Conservation (phyloP, 2,797 vertebrate genomes). For the Hypotaenidia philippensis region DNA sequence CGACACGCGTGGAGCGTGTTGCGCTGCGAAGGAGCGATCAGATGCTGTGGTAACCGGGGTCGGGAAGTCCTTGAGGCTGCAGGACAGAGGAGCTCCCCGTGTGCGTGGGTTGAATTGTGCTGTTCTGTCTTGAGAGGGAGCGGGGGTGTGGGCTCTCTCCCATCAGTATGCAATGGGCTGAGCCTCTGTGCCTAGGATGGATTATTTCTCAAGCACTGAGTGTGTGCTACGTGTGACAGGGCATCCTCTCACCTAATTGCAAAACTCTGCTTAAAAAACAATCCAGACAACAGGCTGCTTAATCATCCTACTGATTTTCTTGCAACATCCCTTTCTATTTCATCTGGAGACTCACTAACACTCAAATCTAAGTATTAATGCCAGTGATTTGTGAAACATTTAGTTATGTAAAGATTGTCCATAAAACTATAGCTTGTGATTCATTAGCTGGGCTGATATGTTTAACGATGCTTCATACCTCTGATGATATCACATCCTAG, state of each 20-base stretch:
- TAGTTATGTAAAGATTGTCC: neutral
- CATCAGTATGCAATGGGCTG: neutral
- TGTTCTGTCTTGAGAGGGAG: neutral
- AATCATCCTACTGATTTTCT: constrained; percentile 22
- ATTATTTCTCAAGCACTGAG: neutral
- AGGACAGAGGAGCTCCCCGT: neutral
- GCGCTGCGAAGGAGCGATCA: neutral
- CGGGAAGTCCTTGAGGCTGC: neutral
- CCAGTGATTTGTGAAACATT: neutral
- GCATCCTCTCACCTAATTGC: constrained; percentile 46
- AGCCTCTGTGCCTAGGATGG: neutral
- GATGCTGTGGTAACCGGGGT: neutral
- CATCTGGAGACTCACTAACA: neutral
- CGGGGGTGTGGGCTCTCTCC: neutral
- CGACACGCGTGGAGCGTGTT: neutral
- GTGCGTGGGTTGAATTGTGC: neutral
- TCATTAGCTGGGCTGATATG: neutral
- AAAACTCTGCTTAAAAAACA: constrained; percentile 25
- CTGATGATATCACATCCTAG: neutral
- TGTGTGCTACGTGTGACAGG: neutral
- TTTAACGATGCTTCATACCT: neutral
- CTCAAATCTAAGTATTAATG: neutral
- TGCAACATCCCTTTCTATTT: constrained; percentile 37
- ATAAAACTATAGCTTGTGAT: neutral
- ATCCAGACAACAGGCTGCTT: neutral